Conservation (phyloP, 2,797 vertebrate species). For the Chiloscyllium punctatum region DNA sequence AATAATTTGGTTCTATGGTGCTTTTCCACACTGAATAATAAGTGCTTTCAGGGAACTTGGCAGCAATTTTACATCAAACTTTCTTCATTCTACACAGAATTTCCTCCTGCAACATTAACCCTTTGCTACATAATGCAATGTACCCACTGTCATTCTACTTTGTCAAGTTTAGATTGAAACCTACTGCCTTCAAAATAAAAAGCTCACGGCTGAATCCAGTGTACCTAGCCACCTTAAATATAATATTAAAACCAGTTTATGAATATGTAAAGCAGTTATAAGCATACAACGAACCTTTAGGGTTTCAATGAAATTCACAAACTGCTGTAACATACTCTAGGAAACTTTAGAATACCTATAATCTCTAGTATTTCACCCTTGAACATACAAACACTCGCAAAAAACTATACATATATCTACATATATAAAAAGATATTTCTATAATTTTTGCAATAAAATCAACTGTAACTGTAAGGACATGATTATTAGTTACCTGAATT, state of each 20-base stretch:
- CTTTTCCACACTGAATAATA: background rate
- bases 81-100: background rate
- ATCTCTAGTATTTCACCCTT: constrained; percentile 1
- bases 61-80: background rate
- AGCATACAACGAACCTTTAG: background rate
- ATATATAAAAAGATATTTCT: constrained; percentile 1
- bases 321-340: background rate
- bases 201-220: background rate
- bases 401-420: too few species aligned
- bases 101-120: background rate
- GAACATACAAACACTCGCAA: background rate
- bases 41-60: background rate
- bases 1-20: background rate
- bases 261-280: constrained; percentile 7
- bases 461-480: background rate
- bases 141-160: background rate
- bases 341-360: background rate
- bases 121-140: background rate
- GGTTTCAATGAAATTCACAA: background rate
- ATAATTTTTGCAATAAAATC: background rate
- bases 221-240: background rate
- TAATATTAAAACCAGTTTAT: background rate
- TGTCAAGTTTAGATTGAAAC: background rate
- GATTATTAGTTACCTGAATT: background rate
- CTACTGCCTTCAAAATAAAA: background rate